Evolutionary conservation across 1,140 invertebrate species (phyloP).

Genomic region (Telenomus remus): DNA sequence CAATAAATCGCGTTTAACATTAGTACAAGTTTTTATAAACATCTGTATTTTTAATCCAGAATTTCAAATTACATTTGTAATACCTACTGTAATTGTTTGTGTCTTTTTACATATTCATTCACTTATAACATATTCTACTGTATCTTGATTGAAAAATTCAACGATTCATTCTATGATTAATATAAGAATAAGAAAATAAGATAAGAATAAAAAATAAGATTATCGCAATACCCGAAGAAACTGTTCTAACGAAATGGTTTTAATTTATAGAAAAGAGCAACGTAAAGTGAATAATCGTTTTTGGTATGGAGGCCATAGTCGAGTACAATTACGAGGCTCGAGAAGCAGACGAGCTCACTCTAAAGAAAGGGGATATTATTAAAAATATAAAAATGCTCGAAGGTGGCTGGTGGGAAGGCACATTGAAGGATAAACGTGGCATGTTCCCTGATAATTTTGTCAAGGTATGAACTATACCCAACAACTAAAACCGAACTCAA

Average conservation of each 20-base stretch:
- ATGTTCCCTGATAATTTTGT: conserved; percentile 99
- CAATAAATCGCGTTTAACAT: neutral
- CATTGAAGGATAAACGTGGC: conserved; percentile 89
- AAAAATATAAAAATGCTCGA: conserved; percentile 87
- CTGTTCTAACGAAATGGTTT: neutral
- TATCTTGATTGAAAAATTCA: too few species aligned
- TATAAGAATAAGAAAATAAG: too few species aligned
- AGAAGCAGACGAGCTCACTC: conserved; percentile 88
- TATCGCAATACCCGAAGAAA: too few species aligned
- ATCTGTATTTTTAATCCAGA: too few species aligned
- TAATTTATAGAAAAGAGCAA: conserved; percentile 17
- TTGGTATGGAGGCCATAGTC: conserved; percentile 82
- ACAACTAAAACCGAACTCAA: too few species aligned
- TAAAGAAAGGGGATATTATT: conserved; percentile 92
- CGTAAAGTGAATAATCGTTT: conserved; percentile 9
- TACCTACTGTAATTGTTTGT: too few species aligned
- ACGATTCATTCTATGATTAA: too few species aligned
- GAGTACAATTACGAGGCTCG: conserved; percentile 88
- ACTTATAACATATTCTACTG: too few species aligned
- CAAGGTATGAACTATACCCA: conserved; percentile 77
- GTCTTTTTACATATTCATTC: too few species aligned
- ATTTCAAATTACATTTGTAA: too few species aligned
- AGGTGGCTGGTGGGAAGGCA: conserved; percentile 98
- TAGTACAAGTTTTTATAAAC: too few species aligned
- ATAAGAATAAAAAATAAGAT: too few species aligned